Percentiles rank a stretch among this genome's conserved stretches.
Evolutionary conservation across 1,140 invertebrate genomes (phyloP).

Genomic region (Helicoverpa armigera): DNA sequence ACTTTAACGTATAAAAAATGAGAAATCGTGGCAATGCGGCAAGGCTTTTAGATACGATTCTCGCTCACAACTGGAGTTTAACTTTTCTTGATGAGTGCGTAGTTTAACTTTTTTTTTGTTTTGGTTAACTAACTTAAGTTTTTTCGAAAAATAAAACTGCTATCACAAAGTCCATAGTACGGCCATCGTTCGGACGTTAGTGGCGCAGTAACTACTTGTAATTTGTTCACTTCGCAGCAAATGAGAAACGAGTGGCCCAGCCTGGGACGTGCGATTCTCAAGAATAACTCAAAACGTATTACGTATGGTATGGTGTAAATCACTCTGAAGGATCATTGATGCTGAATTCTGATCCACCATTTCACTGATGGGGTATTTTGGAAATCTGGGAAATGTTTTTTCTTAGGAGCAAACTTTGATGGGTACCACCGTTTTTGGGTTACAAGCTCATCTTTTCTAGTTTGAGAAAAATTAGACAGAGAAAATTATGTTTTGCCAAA

Average conservation of each 20-base stretch:
- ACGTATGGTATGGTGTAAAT: constrained; percentile 29
- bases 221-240: constrained; percentile 64
- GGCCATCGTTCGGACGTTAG: constrained; percentile 56
- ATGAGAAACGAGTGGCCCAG: constrained; percentile 60
- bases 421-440: too few relatives aligned
- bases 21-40: too few relatives aligned
- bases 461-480: too few relatives aligned
- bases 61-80: too few relatives aligned
- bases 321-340: constrained; percentile 15
- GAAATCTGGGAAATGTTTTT: neutral
- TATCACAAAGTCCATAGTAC: constrained; percentile 42
- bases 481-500: too few relatives aligned
- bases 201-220: constrained; percentile 59
- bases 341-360: neutral
- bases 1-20: too few relatives aligned
- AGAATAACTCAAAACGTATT: constrained; percentile 61
- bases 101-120: too few relatives aligned
- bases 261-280: constrained; percentile 53
- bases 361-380: neutral
- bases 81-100: too few relatives aligned
- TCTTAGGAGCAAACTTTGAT: too few relatives aligned
- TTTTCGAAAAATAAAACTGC: neutral
- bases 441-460: too few relatives aligned
- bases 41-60: too few relatives aligned
- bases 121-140: too few relatives aligned